Evolutionary conservation across 2,797 vertebrate genomes (phyloP), one percentile per base, ranked within the genome.

Genomic region (Syncerus caffer): DNA sequence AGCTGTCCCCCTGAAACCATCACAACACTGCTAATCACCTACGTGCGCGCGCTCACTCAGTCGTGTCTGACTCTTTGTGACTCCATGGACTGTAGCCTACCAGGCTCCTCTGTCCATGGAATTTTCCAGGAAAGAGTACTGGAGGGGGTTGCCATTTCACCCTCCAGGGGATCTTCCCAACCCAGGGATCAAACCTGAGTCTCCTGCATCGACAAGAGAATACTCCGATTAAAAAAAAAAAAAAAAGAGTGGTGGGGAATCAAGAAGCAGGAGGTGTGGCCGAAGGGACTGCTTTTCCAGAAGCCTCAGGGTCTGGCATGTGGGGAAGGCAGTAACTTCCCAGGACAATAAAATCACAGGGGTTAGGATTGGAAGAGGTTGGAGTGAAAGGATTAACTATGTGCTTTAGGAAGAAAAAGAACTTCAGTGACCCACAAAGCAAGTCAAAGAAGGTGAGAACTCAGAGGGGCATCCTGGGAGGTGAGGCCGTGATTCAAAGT

Each of bases 251-350:
- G 31, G 58, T 29, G 27, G 25, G 51, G 89, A 93, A 84, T 58
- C 57, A 86, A 60, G 50, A 19, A n/a, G 53, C 38, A 27, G 64
- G 64, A 80, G n/a, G 21, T 58, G 42, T 34, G 34, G 51, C 51
- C 27, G 21, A 96, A 89, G 25, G 57, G 50, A 89, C 17, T 86
- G 79, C n/a, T 95, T 92, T 92, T 88, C 58, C 19, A 79, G 25
- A 86, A 62, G 86, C 12, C 90, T 78, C 85, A 96, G 58, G 67
- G 34, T 74, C 87, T 58, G 83, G 29, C 67, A n/a, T 4, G 13
- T 25, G 80, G 93, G 85, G 47, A 88, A 90, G 86, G 89, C 51
- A 71, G 84, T 95, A 92, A 79, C 45, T 88, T 51, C 82, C 76
- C 29, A 95, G 45, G 74, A 67, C 76, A 79, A 17, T 62, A 82